Conservation (phyloP, 2,113 vertebrate species). For the Clarias magur region DNA sequence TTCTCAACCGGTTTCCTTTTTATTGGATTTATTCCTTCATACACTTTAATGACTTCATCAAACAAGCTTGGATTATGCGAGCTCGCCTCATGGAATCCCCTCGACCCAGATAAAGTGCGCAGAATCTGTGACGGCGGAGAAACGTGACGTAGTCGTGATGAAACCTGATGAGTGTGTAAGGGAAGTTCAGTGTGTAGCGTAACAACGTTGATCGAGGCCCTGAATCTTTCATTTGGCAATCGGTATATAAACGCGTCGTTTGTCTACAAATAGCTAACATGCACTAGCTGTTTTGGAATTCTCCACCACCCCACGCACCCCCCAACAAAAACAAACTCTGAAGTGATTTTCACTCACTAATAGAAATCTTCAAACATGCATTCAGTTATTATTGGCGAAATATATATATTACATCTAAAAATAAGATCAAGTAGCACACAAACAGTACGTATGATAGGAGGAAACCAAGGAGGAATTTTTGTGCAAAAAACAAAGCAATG, state of each 20-base stretch:
- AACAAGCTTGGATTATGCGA: not conserved
- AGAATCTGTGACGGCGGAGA: not conserved
- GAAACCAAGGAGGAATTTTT: not conserved
- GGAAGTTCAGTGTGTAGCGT: not conserved
- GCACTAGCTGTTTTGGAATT: not conserved
- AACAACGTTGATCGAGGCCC: not conserved
- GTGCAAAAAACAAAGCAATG: not conserved
- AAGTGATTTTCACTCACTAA: not conserved
- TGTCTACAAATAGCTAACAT: constrained; percentile 29
- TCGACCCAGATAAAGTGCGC: not conserved
- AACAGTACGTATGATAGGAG: constrained; percentile 15
- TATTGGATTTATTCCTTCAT: not conserved
- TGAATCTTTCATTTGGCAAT: constrained; percentile 36
- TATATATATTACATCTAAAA: constrained; percentile 32
- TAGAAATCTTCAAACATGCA: constrained; percentile 25
- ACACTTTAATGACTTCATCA: not conserved
- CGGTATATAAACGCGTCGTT: constrained; percentile 7
- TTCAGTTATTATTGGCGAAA: constrained; percentile 4
- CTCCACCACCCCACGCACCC: not conserved
- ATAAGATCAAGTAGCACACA: not conserved
- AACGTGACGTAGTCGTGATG: not conserved
- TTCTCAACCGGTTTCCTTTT: not conserved
- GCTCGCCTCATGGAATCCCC: not conserved
- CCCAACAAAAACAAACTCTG: not conserved
- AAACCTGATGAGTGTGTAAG: not conserved